Evolutionary conservation across 2,888 invertebrate species (phyloP).

Genomic region (Scaptomyza tumidula): DNA sequence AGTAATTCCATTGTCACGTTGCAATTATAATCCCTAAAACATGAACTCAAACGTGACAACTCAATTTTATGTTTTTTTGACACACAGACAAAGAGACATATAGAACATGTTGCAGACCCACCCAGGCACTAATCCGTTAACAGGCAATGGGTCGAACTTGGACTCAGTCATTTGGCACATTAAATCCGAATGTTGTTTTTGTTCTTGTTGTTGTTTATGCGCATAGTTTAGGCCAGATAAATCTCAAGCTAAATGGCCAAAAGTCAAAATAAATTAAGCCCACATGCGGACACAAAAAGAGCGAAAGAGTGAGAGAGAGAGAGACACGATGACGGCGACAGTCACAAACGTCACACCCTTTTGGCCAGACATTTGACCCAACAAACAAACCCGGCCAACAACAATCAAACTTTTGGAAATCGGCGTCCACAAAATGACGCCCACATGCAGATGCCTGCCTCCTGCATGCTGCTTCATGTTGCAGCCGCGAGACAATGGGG

Average conservation of each 20-base stretch:
- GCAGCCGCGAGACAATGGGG: conserved; percentile 63
- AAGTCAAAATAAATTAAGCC: conserved; percentile 82
- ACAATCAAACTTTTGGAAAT: conserved; percentile 57
- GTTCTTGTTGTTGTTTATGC: conserved; percentile 50
- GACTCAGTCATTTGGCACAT: conserved; percentile 72
- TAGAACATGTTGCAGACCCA: conserved; percentile 48
- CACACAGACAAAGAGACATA: not conserved
- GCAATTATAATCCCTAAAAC: conserved; percentile 32
- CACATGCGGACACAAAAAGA: conserved; percentile 61
- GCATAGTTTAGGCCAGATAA: conserved; percentile 80
- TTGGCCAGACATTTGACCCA: conserved; percentile 78
- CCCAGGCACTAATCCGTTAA: conserved; percentile 62
- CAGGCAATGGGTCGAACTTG: conserved; percentile 38
- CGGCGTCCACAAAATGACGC: conserved; percentile 70
- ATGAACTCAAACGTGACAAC: conserved; percentile 50
- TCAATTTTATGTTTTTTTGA: conserved; percentile 55
- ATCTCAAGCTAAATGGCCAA: conserved; percentile 81
- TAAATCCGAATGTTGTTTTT: conserved; percentile 68
- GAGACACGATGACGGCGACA: conserved; percentile 57
- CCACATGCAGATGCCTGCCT: conserved; percentile 72
- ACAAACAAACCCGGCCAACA: conserved; percentile 30
- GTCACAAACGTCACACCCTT: conserved; percentile 78
- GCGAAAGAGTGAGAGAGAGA: conserved; percentile 14
- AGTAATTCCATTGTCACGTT: conserved; percentile 31
- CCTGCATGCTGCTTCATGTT: conserved; percentile 19